Evolutionary conservation across 2,797 vertebrate genomes (phyloP).

Genomic region (Pteropus rufus): DNA sequence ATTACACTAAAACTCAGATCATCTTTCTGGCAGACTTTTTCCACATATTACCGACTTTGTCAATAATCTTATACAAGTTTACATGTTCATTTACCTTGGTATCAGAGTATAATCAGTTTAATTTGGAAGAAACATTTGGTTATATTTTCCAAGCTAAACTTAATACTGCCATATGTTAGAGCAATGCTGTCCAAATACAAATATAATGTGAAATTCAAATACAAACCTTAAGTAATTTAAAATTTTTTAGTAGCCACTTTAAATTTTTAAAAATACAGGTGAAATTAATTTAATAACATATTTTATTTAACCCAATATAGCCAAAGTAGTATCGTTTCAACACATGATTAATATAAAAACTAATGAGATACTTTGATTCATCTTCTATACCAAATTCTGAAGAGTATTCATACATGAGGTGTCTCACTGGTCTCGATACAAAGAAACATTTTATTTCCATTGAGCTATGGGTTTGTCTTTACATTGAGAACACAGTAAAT

Average conservation of each 20-base stretch:
- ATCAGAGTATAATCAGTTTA: background rate
- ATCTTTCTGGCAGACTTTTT: background rate
- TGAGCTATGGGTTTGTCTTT: background rate
- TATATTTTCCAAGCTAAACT: background rate
- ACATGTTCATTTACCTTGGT: background rate
- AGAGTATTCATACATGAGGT: background rate
- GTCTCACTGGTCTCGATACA: background rate
- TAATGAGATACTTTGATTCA: background rate
- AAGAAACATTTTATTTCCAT: background rate
- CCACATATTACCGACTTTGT: background rate
- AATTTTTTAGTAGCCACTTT: background rate
- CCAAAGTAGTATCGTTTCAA: background rate
- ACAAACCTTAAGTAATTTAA: background rate
- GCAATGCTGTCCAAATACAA: background rate
- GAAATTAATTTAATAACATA: slow-evolving; percentile 15
- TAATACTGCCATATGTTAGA: slow-evolving; percentile 6
- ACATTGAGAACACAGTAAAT: background rate
- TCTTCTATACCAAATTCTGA: slow-evolving; percentile 9
- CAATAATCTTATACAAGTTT: background rate
- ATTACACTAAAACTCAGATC: slow-evolving; percentile 2
- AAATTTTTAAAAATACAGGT: background rate
- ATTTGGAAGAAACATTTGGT: slow-evolving; percentile 5
- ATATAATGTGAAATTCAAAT: background rate
- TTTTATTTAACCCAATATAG: background rate
- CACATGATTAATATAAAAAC: background rate